Evolutionary conservation across 2,888 invertebrate species (phyloP), one percentile per base, ranked within the genome.

Genomic region (Zaprionus obscuricornis): DNA sequence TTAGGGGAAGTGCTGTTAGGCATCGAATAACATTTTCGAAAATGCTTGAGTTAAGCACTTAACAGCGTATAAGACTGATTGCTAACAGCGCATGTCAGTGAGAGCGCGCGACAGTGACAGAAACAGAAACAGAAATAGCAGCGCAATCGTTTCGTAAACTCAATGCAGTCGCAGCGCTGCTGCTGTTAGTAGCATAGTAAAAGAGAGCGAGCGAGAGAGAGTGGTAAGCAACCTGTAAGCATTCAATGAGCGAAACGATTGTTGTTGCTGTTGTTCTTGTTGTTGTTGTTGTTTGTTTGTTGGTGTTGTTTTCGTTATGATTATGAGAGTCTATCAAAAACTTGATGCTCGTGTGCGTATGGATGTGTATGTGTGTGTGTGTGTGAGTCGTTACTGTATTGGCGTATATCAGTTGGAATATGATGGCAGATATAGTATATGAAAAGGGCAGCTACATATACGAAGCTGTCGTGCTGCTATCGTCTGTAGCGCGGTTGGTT

Each of bases 371-470:
- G 26, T 29, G 49, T 46, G 55, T 50, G 51, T 10, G 34, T n/a
- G 22, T 27, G 37, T 8, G 62, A 13, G 34, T 46, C 49, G 54
- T 34, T 31, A 58, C 54, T 59, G 64, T 50, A 43, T 51, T 68
- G 55, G 60, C 51, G 40, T 58, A n/a, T n/a, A 64, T 65, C 67
- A 71, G 82, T 75, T 72, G 55, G 81, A 83, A 79, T 87, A 86
- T 88, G 88, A 88, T 86, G 83, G 87, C 83, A 87, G 87, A 86
- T 85, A n/a, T n/a, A n/a, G n/a, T n/a, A n/a, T n/a, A 85, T 85
- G 76, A 87, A 79, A 72, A 73, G 72, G 75, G 79, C 81, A 83
- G 83, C 57, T 55, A 72, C 66, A 46, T 59, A 59, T 45, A 63
- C 69, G 51, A 59, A 62, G 47, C 51, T 59, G 52, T 33, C 42